A percentile compares a stretch with the other conserved stretches of the same genome.
Evolutionary conservation across 1,140 invertebrate species (phyloP).

Genomic region (Tenebrio molitor): DNA sequence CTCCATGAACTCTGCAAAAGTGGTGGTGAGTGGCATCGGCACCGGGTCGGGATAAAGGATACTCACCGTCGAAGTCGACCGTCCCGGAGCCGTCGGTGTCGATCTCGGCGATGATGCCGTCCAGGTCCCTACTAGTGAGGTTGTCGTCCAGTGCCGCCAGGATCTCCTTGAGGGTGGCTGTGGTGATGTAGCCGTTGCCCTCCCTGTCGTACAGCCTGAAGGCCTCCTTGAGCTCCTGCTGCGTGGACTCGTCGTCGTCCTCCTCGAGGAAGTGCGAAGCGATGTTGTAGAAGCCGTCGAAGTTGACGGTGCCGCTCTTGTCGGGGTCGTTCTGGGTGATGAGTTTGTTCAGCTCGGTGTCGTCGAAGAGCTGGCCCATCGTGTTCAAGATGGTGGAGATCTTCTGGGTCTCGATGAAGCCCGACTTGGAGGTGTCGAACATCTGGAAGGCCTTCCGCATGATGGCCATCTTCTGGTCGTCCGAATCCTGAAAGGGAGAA

Average conservation of each 20-base stretch:
- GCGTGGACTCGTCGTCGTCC: conserved; percentile 93
- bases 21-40: no score
- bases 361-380: conserved; percentile 93
- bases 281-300: conserved; percentile 92
- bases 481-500: conserved; percentile 59
- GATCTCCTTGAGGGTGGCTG: conserved; percentile 91
- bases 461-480: conserved; percentile 88
- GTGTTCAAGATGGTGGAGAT: conserved; percentile 94
- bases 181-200: conserved; percentile 97
- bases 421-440: conserved; percentile 93
- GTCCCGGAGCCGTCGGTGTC: conserved; percentile 94
- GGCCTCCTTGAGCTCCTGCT: conserved; percentile 94
- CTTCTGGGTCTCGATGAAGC: conserved; percentile 90
- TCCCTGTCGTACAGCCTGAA: conserved; percentile 74
- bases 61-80: conserved; percentile 83
- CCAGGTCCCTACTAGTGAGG: conserved; percentile 90
- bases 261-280: conserved; percentile 92
- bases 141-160: conserved; percentile 93
- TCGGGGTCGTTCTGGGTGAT: conserved; percentile 90
- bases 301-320: conserved; percentile 89
- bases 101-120: conserved; percentile 97
- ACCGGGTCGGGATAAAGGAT: no score
- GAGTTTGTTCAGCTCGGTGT: conserved; percentile 84
- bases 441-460: conserved; percentile 95
- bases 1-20: conserved; percentile 84